Conservation (phyloP, 2,113 vertebrate genomes). For the Daubentonia madagascariensis region DNA sequence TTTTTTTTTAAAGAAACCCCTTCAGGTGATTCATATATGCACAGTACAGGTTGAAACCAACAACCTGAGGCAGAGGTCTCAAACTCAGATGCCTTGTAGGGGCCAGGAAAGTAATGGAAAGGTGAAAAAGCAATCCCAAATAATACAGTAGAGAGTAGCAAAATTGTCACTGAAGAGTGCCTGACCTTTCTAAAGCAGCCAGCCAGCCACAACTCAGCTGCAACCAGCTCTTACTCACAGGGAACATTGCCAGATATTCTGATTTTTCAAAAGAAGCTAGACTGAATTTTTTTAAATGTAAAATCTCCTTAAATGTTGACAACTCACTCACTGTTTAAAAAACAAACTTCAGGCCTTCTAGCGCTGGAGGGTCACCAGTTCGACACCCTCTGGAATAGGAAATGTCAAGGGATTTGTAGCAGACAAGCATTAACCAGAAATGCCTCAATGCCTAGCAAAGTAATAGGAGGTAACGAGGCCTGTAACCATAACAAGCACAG, state of each 20-base stretch:
- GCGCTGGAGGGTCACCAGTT: not conserved
- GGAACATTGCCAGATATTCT: not conserved
- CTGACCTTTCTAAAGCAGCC: constrained; percentile 38
- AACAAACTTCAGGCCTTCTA: not conserved
- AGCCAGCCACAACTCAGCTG: not conserved
- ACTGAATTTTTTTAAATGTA: not conserved
- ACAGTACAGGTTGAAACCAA: constrained; percentile 11
- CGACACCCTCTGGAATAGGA: not conserved
- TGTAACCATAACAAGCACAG: not conserved
- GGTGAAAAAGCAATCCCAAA: constrained; percentile 37
- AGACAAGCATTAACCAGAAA: constrained; percentile 19
- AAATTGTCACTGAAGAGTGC: not conserved
- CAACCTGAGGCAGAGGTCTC: not conserved
- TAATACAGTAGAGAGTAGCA: not conserved
- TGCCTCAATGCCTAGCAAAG: not conserved
- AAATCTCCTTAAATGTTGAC: constrained; percentile 24
- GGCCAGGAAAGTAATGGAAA: constrained; percentile 29
- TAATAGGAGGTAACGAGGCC: not conserved
- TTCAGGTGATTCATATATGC: not conserved
- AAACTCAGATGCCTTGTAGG: not conserved
- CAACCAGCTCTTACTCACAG: not conserved
- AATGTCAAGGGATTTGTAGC: not conserved
- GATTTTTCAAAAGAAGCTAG: constrained; percentile 7
- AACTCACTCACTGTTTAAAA: not conserved
- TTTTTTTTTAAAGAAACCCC: not conserved